These are phyloP conservation scores for Cantharis lateralis DNA, from an alignment of 2,888 invertebrate genomes.

Conservation along the genomic window DNA sequence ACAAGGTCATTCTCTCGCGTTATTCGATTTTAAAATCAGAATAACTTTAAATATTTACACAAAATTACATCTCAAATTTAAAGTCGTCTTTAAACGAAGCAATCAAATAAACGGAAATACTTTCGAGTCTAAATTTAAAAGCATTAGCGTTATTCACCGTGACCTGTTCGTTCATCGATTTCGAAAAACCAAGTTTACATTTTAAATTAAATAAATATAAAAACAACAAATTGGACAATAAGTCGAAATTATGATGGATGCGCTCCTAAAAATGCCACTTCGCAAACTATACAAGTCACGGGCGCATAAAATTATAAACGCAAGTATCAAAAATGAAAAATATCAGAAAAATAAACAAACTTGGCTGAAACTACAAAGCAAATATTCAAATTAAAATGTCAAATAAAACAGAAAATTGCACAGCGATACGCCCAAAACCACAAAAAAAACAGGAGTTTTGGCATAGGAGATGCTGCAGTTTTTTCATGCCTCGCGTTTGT, in stretches of 20 bases:
- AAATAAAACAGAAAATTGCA: slow-evolving; percentile 17
- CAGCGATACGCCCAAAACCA: background rate
- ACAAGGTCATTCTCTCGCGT: background rate
- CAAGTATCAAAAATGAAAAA: slow-evolving; percentile 5
- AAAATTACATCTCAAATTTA: background rate
- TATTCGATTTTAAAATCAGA: background rate
- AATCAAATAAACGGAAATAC: slow-evolving; percentile 4
- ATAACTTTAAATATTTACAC: slow-evolving; percentile 2
- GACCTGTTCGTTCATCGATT: background rate
- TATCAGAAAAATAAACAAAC: background rate
- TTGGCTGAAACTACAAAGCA: slow-evolving; percentile 16
- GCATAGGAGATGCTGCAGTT: background rate
- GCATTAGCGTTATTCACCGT: slow-evolving; percentile 1
- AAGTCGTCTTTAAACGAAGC: slow-evolving; percentile 7
- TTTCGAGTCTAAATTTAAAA: slow-evolving; percentile 8
- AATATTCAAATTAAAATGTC: slow-evolving; percentile 15
- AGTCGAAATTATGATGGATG: background rate
- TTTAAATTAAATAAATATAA: background rate
- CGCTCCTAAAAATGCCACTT: slow-evolving; percentile 6
- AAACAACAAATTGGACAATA: background rate
- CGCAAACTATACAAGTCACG: background rate
- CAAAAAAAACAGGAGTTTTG: background rate
- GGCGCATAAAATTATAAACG: background rate
- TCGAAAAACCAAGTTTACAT: background rate
- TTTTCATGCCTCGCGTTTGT: background rate